These are phyloP conservation scores for Emesis castigata DNA, from an alignment of 2,888 invertebrate species.

Conservation along the genomic window DNA sequence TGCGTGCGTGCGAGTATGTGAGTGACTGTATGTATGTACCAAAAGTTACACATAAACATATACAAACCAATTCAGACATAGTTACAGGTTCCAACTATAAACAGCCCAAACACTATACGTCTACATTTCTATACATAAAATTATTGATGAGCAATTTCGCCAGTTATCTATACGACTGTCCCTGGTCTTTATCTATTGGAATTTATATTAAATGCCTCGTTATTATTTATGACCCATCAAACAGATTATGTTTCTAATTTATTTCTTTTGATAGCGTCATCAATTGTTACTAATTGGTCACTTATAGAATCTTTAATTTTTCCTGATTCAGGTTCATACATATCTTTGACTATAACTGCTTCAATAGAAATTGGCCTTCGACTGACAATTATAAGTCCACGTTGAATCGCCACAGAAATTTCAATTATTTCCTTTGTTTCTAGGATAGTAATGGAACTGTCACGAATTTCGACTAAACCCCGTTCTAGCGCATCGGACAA, in stretches of 20 bases:
- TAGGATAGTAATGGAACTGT: slow-evolving; percentile 92
- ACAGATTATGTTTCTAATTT: slow-evolving; percentile 10
- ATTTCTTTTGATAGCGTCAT: slow-evolving; percentile 89
- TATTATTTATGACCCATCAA: slow-evolving; percentile 9
- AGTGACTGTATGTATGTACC: too few relatives aligned
- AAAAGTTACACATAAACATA: too few relatives aligned
- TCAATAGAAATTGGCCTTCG: slow-evolving; percentile 94
- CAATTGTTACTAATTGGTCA: slow-evolving; percentile 91
- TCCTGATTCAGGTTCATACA: slow-evolving; percentile 92
- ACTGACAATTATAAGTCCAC: slow-evolving; percentile 91
- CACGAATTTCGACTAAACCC: slow-evolving; percentile 93
- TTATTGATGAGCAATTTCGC: background rate
- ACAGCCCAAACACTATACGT: too few relatives aligned
- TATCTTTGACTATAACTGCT: slow-evolving; percentile 92
- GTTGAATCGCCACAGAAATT: slow-evolving; percentile 91
- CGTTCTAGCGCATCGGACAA: slow-evolving; percentile 95
- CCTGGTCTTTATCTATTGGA: background rate
- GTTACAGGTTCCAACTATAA: too few relatives aligned
- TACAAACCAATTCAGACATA: too few relatives aligned
- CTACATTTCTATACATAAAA: background rate
- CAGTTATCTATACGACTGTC: slow-evolving; percentile 5
- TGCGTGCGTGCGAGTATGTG: too few relatives aligned
- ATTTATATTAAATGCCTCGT: background rate
- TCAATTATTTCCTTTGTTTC: slow-evolving; percentile 92
- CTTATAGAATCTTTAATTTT: slow-evolving; percentile 93